A percentile compares a stretch with the other conserved stretches of the same genome.
Conservation (phyloP, 2,888 invertebrate genomes). For the Bruchidius siliquastri region DNA sequence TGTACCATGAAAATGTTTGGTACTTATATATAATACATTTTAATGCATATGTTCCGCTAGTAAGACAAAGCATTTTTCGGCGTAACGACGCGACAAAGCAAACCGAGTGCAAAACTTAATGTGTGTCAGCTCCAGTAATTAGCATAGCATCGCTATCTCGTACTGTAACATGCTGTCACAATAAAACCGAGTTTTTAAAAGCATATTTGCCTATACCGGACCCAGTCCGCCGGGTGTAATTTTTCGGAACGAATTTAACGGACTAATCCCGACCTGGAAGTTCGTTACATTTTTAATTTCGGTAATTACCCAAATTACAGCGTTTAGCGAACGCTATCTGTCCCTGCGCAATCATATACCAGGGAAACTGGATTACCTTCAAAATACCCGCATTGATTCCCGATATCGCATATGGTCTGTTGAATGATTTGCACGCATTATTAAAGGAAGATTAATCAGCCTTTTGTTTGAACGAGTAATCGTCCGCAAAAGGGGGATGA, state of each 20-base stretch:
- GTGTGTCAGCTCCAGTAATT: neutral
- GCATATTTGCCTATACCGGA: neutral
- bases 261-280: neutral
- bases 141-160: neutral
- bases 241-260: neutral
- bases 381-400: neutral
- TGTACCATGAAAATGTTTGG: too few species aligned
- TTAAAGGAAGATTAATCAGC: neutral
- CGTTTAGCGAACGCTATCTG: neutral
- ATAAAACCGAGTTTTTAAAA: neutral
- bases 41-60: too few species aligned
- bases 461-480: too few species aligned
- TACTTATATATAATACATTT: too few species aligned
- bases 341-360: neutral
- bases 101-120: neutral
- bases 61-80: too few species aligned
- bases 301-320: neutral
- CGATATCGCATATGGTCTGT: neutral
- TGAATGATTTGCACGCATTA: neutral
- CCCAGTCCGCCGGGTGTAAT: neutral
- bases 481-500: too few species aligned
- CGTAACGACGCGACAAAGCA: too few species aligned
- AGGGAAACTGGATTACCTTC: neutral
- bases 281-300: neutral
- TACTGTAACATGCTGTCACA: neutral